phyloP scores from a whole-genome alignment of 2,888 invertebrate genomes.

The Thereva unica region DNA sequence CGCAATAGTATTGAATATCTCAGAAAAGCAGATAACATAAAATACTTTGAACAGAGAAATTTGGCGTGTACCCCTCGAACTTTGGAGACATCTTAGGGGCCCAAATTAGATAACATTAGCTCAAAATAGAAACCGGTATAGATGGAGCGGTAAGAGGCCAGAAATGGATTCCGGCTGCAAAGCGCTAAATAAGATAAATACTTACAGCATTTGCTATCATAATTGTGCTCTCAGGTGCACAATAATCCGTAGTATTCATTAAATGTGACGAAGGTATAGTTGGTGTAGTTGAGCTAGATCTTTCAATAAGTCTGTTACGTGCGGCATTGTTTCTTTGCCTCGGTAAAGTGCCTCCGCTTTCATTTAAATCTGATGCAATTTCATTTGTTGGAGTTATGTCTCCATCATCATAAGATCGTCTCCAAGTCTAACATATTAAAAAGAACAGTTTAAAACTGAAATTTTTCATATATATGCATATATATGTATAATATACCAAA shows the following conservation, averaged over 20 bases:
- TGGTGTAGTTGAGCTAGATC: constrained; percentile 9
- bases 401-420: constrained; percentile 84
- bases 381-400: constrained; percentile 90
- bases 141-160: too few species aligned
- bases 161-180: too few species aligned
- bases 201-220: constrained; percentile 37
- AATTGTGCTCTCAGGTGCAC: constrained; percentile 32
- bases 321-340: constrained; percentile 65
- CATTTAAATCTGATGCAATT: constrained; percentile 56
- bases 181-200: background rate
- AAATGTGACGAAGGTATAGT: constrained; percentile 15
- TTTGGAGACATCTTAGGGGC: too few species aligned
- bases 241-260: constrained; percentile 48
- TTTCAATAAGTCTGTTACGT: constrained; percentile 49
- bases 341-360: constrained; percentile 81
- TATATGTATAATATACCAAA: constrained; percentile 50
- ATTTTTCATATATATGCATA: background rate
- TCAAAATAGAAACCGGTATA: too few species aligned
- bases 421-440: constrained; percentile 61
- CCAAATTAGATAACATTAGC: too few species aligned
- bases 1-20: too few species aligned
- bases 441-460: background rate
- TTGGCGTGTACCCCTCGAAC: too few species aligned
- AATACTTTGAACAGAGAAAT: too few species aligned
- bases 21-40: too few species aligned